These are phyloP conservation scores for Triplophysa yarkandensis DNA, from an alignment of 2,797 vertebrate species.

Conservation along the genomic window DNA sequence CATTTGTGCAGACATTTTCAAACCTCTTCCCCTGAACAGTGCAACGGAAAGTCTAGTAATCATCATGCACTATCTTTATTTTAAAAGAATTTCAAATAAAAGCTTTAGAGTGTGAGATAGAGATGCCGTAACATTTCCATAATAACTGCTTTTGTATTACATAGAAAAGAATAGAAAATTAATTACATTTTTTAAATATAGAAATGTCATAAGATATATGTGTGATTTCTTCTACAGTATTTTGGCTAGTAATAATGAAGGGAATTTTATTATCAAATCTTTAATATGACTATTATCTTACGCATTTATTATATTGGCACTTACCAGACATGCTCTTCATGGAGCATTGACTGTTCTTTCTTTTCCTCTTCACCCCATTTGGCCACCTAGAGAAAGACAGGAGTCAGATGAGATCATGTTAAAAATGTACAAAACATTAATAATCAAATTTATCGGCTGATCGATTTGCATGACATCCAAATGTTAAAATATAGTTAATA, in stretches of 20 bases:
- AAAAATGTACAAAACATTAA: background rate
- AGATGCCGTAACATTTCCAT: background rate
- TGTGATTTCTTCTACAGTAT: background rate
- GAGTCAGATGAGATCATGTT: background rate
- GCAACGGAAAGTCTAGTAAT: background rate
- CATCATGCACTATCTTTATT: background rate
- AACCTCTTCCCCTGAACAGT: background rate
- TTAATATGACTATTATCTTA: too few species aligned
- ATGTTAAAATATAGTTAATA: background rate
- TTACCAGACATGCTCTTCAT: constrained; percentile 97
- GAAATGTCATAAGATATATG: background rate
- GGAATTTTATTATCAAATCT: too few species aligned
- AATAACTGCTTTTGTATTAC: background rate
- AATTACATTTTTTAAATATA: background rate
- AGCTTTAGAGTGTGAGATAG: too few species aligned
- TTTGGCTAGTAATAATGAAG: too few species aligned
- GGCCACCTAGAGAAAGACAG: constrained; percentile 81
- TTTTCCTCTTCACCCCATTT: constrained; percentile 97
- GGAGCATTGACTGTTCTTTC: constrained; percentile 99
- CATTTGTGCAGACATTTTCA: too few species aligned
- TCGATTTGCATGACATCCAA: background rate
- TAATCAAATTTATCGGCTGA: background rate
- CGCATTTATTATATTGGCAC: too few species aligned
- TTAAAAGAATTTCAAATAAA: too few species aligned
- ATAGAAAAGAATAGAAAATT: background rate